A percentile compares a stretch with the other conserved stretches of the same genome.
These are phyloP conservation scores for Myxocyprinus asiaticus DNA, from an alignment of 2,113 vertebrate genomes.

Conservation along the genomic window DNA sequence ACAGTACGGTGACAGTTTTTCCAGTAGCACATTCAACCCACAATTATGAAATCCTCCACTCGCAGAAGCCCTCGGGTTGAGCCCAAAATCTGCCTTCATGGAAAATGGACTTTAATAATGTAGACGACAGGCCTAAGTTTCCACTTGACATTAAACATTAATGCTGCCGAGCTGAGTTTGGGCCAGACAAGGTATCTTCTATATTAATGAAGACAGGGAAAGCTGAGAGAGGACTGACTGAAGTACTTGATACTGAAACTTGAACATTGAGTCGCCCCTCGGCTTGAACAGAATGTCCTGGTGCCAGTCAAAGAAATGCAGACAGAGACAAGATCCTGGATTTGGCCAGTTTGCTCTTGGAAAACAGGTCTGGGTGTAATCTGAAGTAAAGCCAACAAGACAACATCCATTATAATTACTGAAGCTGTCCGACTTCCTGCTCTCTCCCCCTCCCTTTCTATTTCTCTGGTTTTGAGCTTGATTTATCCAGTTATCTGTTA, in stretches of 20 bases:
- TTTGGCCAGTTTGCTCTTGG: too few species aligned
- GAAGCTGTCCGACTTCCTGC: too few species aligned
- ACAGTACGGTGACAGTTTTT: background rate
- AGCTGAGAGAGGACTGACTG: constrained; percentile 18
- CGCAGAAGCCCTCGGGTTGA: background rate
- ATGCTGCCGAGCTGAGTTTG: constrained; percentile 33
- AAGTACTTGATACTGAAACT: background rate
- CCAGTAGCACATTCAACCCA: background rate
- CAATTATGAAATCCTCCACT: background rate
- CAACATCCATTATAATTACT: background rate
- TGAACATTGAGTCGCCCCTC: too few species aligned
- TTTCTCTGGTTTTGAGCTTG: too few species aligned
- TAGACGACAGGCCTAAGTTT: constrained; percentile 36
- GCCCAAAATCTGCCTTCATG: constrained; percentile 23
- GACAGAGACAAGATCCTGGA: too few species aligned
- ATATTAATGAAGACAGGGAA: constrained; percentile 50
- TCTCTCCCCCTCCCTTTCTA: background rate
- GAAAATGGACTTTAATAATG: constrained; percentile 50
- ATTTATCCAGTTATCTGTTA: constrained; percentile 20
- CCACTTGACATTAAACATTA: constrained; percentile 52
- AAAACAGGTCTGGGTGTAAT: constrained; percentile 13
- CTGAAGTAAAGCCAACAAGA: constrained; percentile 35
- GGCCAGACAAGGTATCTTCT: constrained; percentile 1
- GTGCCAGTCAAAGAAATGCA: too few species aligned
- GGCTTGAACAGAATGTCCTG: too few species aligned